phyloP scores from a whole-genome alignment of 2,888 invertebrate genomes.

The Dolichopus griseipennis region DNA sequence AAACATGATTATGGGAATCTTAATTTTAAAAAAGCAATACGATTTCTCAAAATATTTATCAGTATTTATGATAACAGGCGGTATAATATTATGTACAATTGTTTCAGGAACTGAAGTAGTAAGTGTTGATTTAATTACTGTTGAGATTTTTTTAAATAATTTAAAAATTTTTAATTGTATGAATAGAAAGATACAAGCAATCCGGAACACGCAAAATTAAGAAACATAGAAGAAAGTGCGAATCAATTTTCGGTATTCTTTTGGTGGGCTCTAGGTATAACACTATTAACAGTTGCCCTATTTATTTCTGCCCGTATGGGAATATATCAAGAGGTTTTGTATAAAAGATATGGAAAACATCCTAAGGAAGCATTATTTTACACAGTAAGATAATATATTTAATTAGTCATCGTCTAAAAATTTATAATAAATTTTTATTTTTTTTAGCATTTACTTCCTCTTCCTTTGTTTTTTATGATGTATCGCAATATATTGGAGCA shows the following conservation, averaged over 20 bases:
- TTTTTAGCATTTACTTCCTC: constrained; percentile 69
- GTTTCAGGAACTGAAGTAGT: constrained; percentile 63
- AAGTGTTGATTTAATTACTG: constrained; percentile 16
- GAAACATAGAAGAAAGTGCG: not conserved
- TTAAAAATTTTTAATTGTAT: constrained; percentile 12
- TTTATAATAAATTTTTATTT: constrained; percentile 19
- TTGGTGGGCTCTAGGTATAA: constrained; percentile 61
- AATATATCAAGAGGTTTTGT: constrained; percentile 79
- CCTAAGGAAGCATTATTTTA: constrained; percentile 79
- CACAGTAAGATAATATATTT: constrained; percentile 48
- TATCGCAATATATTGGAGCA: constrained; percentile 66
- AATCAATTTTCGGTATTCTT: constrained; percentile 30
- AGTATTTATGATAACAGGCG: constrained; percentile 79
- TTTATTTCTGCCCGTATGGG: constrained; percentile 91
- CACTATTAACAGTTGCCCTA: constrained; percentile 71
- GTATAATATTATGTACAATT: constrained; percentile 81
- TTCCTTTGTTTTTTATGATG: constrained; percentile 77
- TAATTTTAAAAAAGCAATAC: constrained; percentile 75
- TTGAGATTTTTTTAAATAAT: not conserved
- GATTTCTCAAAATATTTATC: constrained; percentile 76
- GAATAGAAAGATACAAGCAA: constrained; percentile 47
- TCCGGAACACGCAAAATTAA: constrained; percentile 42
- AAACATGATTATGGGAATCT: constrained; percentile 85
- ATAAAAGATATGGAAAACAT: constrained; percentile 75
- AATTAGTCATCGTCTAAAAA: constrained; percentile 5